These are phyloP conservation scores for Solenodon paradoxus DNA, from an alignment of 2,113 vertebrate species.

Conservation along the genomic window DNA sequence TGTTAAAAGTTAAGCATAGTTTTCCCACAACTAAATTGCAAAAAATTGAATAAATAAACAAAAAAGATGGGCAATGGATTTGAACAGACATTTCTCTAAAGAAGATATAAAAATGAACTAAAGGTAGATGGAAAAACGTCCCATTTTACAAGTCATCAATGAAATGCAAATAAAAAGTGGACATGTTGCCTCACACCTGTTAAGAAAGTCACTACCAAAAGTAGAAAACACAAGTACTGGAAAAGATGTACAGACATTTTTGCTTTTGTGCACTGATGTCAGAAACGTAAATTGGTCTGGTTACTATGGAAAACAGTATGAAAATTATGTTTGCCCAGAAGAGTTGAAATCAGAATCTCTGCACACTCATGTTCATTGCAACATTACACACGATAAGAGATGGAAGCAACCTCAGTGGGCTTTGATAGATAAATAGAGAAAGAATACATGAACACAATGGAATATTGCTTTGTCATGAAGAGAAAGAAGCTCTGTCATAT, in stretches of 20 bases:
- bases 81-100: too few species aligned
- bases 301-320: too few species aligned
- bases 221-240: neutral
- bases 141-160: neutral
- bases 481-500: neutral
- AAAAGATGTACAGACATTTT: neutral
- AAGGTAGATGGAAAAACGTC: neutral
- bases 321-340: neutral
- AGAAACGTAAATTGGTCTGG: neutral
- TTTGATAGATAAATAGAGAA: neutral
- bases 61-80: too few species aligned
- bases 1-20: neutral
- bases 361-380: neutral
- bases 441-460: neutral
- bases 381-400: neutral
- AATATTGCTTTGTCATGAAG: neutral
- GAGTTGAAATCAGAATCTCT: neutral
- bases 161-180: neutral
- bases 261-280: neutral
- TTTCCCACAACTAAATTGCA: neutral
- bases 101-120: neutral
- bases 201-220: neutral
- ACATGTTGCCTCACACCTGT: neutral
- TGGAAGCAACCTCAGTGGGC: neutral
- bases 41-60: too few species aligned